Base-by-base conservation (phyloP, 2,113 vertebrate species). In the Drymodes brunneopygia region DNA sequence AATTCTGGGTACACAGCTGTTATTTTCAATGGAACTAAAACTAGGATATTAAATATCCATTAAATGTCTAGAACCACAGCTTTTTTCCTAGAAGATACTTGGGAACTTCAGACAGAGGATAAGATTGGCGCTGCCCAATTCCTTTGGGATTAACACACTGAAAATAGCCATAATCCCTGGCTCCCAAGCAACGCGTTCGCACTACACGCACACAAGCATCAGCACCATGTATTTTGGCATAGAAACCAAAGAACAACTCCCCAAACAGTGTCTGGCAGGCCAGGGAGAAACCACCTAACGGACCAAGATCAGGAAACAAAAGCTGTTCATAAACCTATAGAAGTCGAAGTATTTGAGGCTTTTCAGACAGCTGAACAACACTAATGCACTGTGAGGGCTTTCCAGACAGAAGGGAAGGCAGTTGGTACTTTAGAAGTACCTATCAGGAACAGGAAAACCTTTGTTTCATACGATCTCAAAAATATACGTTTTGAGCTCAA, bases 131-230 rank as follows among this genome's bases (percentile, higher is more conserved):
- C 48, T 82, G 73, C 50, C 42, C 4, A 2, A 69, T 57, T 88
- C 85, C 70, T 91, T 45, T 1, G 11, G 38, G 89, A 92, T 74
- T 81, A 89, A 83, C 58, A 77, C 57, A 75, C 84, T 64, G 62
- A 86, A 95, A 96, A 96, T 81, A 96, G 90, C 48, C 62, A 62
- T 85, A 94, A 92, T 90, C 75, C 95, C 60, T 90, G 65, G 86
- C 87, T 95, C 71, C 94, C 83, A 92, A 92, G 87, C 90, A 97
- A 93, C 25, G 0, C 5, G 2, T 80, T 86, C 5, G 1, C 74
- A 57, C 83, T 87, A 36, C 18, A 44, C 60, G 70, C 92, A 70
- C 73, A 93, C 80, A 85, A 81, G 67, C 72, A 90, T 50, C 45
- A 92, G 69, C 58, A 89, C 29, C 65, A 4, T 23, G 36, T 72